Base-by-base conservation (phyloP, 2,888 invertebrate genomes). In the Chloromyia formosa region DNA sequence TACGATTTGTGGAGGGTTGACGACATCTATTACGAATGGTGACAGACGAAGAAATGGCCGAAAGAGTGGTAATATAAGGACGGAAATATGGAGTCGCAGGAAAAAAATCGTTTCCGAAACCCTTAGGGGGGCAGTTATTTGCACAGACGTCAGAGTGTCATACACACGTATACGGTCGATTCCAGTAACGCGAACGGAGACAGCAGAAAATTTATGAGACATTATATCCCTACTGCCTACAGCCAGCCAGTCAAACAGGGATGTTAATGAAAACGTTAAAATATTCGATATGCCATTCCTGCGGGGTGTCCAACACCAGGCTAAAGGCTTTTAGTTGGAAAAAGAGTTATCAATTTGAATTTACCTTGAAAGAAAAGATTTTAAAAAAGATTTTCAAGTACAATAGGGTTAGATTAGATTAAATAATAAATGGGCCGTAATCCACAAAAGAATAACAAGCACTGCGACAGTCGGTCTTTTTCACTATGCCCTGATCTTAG, bases 51-150 rank as follows among this genome's bases (percentile, higher is more conserved):
- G 14, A 35, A 49, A 14, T 5, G 27, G 27, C 12, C n/a, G 56
- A 42, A 20, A 16, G 7, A 54, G 27, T 35, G 9, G 23, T n/a
- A 27, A 69, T 35, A n/a, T 9, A 22, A 35, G 42, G 66, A 66
- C 5, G 69, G 20, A 56, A 69, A 45, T 5, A 53, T 1, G 53
- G 53, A 53, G 49, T n/a, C 14, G 54, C 5, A 27, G 27, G 22
- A 45, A 20, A 20, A 42, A 49, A 49, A 27, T 18, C 54, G 23
- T 54, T 66, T 66, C 66, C 66, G 54, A 14, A 53, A 69, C 35
- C 69, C 10, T 69, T 56, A 22, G 69, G 69, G n/a, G 54, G 35
- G 69, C 69, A 54, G 54, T 23, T 69, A 69, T 66, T 66, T 45
- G 66, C 66, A 66, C 45, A 49, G 66, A 27, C 54, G 69, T 54